These are phyloP conservation scores for Ephestia elutella DNA, from an alignment of 1,140 invertebrate genomes.

Conservation along the genomic window DNA sequence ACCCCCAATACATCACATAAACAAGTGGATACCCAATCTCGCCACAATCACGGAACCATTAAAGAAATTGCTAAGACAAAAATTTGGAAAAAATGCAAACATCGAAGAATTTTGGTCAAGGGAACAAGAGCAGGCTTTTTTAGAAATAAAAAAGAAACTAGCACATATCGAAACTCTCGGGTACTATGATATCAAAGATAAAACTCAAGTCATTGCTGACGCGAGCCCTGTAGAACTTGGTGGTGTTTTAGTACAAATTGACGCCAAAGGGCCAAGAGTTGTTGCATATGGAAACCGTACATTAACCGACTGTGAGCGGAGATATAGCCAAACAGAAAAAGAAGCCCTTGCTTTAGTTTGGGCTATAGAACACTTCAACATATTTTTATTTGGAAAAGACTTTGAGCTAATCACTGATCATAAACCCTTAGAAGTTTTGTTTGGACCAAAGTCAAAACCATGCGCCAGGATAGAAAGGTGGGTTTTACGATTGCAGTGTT, in stretches of 20 bases:
- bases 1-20: too few species aligned
- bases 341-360: slow-evolving; percentile 38
- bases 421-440: slow-evolving; percentile 40
- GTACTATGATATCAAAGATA: slow-evolving; percentile 27
- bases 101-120: neutral
- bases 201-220: slow-evolving; percentile 55
- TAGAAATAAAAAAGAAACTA: neutral
- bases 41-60: neutral
- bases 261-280: slow-evolving; percentile 19
- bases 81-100: neutral
- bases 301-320: slow-evolving; percentile 29
- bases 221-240: slow-evolving; percentile 63
- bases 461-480: slow-evolving; percentile 28
- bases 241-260: slow-evolving; percentile 39
- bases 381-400: slow-evolving; percentile 27
- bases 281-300: slow-evolving; percentile 35
- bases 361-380: slow-evolving; percentile 25
- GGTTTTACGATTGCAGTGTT: slow-evolving; percentile 30
- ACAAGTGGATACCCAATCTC: too few species aligned
- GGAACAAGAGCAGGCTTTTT: neutral
- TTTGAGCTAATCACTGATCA: slow-evolving; percentile 49
- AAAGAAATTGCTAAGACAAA: neutral
- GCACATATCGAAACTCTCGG: slow-evolving; percentile 18
- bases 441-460: slow-evolving; percentile 31
- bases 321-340: slow-evolving; percentile 39